Base-by-base conservation (phyloP, 2,888 invertebrate genomes). In the Anaspis maculata region DNA sequence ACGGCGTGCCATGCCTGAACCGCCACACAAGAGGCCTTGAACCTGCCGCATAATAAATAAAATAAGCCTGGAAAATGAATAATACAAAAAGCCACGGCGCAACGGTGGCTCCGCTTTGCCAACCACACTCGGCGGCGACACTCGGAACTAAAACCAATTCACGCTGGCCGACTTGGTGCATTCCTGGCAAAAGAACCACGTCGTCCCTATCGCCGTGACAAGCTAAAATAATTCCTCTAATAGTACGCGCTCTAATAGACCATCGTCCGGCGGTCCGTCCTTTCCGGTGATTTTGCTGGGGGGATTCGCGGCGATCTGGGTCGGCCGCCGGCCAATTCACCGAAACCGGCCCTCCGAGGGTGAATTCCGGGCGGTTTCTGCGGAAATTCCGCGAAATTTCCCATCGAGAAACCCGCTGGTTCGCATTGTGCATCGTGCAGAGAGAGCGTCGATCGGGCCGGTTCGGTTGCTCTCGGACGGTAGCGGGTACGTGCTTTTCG, bases 401-500 rank as follows among this genome's bases (percentile, higher is more conserved):
- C 19, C 19, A 9, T 9, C n/a, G n/a, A n/a, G n/a, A n/a, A n/a
- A n/a, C n/a, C n/a, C n/a, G n/a, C n/a, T n/a, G n/a, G n/a, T n/a
- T n/a, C n/a, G n/a, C n/a, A n/a, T n/a, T n/a, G n/a, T n/a, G n/a
- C n/a, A n/a, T n/a, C n/a, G n/a, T n/a, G n/a, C n/a, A n/a, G n/a
- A n/a, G n/a, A n/a, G n/a, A n/a, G n/a, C n/a, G n/a, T n/a, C n/a
- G n/a, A n/a, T n/a, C n/a, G n/a, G 19, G 19, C 5, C 19, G 19
- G 19, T 9, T 19, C 19, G 5, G 5, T 19, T 9, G 4, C 11
- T 4, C 7, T 30, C 47, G 45, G 48, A 54, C 61, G 58, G 49
- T 48, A 41, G 37, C 49, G 52, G 51, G 57, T 66, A 65, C 66
- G 66, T 66, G 66, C 66, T 65, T 65, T 39, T 64, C 57, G 57